Conservation (phyloP, 2,888 invertebrate species). For the Syritta pipiens region DNA sequence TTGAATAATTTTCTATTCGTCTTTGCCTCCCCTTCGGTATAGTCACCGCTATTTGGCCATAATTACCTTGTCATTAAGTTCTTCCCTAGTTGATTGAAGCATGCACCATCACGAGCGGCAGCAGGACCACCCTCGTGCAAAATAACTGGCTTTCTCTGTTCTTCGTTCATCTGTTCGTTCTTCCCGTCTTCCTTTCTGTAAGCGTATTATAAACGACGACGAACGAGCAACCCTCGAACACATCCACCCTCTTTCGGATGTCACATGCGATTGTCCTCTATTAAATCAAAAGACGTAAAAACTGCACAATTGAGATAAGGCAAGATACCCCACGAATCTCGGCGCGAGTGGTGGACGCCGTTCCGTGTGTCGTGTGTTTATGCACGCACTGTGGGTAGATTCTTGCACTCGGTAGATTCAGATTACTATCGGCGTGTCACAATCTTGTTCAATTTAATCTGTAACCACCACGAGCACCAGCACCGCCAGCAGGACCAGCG, state of each 20-base stretch:
- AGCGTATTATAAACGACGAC: conserved; percentile 9
- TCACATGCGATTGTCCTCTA: conserved; percentile 69
- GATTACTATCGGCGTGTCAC: conserved; percentile 72
- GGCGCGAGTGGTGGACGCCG: conserved; percentile 70
- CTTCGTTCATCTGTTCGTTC: not conserved
- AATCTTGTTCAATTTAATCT: conserved; percentile 76
- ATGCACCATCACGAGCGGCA: conserved; percentile 58
- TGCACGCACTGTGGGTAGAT: conserved; percentile 41
- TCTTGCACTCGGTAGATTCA: conserved; percentile 53
- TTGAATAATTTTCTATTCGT: conserved; percentile 51
- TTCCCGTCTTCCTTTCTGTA: not conserved
- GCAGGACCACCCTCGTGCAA: not conserved
- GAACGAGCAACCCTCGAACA: conserved; percentile 42
- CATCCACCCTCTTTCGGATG: conserved; percentile 63
- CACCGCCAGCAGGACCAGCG: conserved; percentile 45
- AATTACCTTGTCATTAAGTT: conserved; percentile 68
- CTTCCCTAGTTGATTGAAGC: conserved; percentile 63
- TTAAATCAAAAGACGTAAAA: conserved; percentile 71
- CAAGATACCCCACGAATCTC: conserved; percentile 77
- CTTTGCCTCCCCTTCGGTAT: conserved; percentile 1
- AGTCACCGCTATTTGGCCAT: conserved; percentile 51
- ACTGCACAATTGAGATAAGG: conserved; percentile 79
- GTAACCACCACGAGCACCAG: conserved; percentile 65
- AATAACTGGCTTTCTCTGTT: conserved; percentile 1
- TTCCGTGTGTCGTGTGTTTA: conserved; percentile 47